These are phyloP conservation scores for Panulirus ornatus DNA, from an alignment of 1,140 invertebrate species.

Conservation along the genomic window DNA sequence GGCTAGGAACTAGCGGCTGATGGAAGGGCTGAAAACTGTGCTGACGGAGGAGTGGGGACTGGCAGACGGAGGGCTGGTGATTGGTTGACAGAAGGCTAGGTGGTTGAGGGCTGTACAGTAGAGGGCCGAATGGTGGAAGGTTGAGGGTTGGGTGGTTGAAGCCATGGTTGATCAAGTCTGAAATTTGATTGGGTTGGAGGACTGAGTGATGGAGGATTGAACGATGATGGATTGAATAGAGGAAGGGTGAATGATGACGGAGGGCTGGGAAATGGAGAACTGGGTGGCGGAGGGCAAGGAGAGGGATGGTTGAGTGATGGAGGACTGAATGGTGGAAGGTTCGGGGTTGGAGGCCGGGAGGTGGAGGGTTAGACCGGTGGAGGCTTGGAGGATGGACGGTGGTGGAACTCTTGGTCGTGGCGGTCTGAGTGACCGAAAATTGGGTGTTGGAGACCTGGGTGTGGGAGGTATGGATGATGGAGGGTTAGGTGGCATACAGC, in stretches of 20 bases:
- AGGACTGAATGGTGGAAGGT: not conserved
- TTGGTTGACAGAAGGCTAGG: not conserved
- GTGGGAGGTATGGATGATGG: too few relatives aligned
- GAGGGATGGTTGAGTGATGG: not conserved
- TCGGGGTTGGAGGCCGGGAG: not conserved
- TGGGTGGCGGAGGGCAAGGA: not conserved
- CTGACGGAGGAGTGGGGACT: not conserved
- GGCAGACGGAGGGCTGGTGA: not conserved
- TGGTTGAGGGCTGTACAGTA: not conserved
- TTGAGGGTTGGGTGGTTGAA: too few relatives aligned
- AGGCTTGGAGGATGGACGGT: not conserved
- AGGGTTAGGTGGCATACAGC: too few relatives aligned
- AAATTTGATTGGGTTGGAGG: too few relatives aligned
- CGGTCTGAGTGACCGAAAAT: too few relatives aligned
- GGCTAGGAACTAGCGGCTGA: too few relatives aligned
- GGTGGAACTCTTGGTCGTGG: too few relatives aligned
- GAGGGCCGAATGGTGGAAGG: not conserved
- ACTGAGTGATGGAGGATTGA: not conserved
- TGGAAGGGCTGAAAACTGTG: too few relatives aligned
- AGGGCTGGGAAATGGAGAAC: not conserved
- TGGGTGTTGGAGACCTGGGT: too few relatives aligned
- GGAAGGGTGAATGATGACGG: not conserved
- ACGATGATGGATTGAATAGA: not conserved
- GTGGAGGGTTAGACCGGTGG: not conserved
- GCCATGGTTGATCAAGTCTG: too few relatives aligned